Evolutionary conservation across 2,113 vertebrate genomes (phyloP).

Genomic region (Callorhinus ursinus): DNA sequence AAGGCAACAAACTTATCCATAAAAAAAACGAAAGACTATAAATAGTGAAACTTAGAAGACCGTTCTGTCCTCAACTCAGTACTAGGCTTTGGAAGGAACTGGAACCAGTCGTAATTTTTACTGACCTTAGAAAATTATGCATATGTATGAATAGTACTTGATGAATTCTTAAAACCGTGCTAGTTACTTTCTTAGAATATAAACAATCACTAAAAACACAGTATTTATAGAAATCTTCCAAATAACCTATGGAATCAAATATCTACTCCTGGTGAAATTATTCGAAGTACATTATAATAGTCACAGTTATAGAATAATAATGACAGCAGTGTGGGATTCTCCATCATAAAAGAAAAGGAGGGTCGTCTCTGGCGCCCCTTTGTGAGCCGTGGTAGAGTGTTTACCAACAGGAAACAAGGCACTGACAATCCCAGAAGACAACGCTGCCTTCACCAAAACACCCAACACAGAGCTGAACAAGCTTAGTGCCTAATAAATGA

Average conservation of each 20-base stretch:
- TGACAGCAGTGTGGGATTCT: rapidly evolving
- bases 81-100: rapidly evolving
- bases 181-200: neutral
- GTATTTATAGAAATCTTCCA: neutral
- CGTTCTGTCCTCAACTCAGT: rapidly evolving
- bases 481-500: neutral
- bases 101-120: neutral
- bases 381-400: rapidly evolving
- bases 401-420: neutral
- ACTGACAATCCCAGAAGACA: rapidly evolving
- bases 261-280: neutral
- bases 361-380: neutral
- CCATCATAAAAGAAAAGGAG: rapidly evolving
- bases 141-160: neutral
- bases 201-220: neutral
- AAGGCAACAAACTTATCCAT: neutral
- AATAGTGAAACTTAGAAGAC: rapidly evolving
- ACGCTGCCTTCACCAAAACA: rapidly evolving
- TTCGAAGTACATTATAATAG: rapidly evolving
- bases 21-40: rapidly evolving
- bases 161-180: neutral
- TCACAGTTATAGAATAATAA: rapidly evolving
- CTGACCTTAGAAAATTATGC: neutral
- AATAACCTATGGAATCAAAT: neutral
- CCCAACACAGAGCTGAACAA: rapidly evolving